Evolutionary conservation across 2,888 invertebrate species (phyloP), one percentile per base, ranked within the genome.

Genomic region (Nomada goodeniana): DNA sequence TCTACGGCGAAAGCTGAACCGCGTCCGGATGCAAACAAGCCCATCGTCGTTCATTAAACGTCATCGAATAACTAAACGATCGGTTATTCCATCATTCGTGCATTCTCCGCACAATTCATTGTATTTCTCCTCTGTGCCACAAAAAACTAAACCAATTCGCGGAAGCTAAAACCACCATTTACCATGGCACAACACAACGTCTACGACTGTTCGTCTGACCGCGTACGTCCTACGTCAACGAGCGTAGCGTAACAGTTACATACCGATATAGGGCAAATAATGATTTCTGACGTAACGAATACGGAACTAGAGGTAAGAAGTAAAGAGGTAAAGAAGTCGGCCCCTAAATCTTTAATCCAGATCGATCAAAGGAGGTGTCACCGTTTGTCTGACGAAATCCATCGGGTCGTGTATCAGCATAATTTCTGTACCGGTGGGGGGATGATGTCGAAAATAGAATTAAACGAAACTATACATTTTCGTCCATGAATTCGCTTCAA

Each of bases 261-360:
- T 36, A 2, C 57, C 44, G 52, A 80, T 80, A 79, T 80, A 68
- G 80, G 63, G 9, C 80, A 26, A 80, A 79, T 80, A 80, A 80
- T 68, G 79, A 80, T 80, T 80, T 72, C 71, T 70, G 55, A 65
- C 80, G 52, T 80, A 52, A 47, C 29, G 29, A 47, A 68, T 44
- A 2, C 63, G 57, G 67, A 80, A 80, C 80, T 59, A 63, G 67
- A 44, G 57, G 53, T 70, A 59, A n/a, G n/a, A n/a, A n/a, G n/a
- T n/a, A n/a, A n/a, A n/a, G n/a, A n/a, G n/a, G n/a, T n/a, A 20
- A 44, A 55, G 53, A 65, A 61, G n/a, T 77, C 4, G 2, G 15
- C 44, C n/a, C 23, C 11, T 79, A 57, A 80, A 80, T 80, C 15
- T 72, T 80, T 80, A 68, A 80, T 79, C 57, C n/a, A 52, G 23